Evolutionary conservation across 2,797 vertebrate species (phyloP).

Genomic region (Lacerta agilis): DNA sequence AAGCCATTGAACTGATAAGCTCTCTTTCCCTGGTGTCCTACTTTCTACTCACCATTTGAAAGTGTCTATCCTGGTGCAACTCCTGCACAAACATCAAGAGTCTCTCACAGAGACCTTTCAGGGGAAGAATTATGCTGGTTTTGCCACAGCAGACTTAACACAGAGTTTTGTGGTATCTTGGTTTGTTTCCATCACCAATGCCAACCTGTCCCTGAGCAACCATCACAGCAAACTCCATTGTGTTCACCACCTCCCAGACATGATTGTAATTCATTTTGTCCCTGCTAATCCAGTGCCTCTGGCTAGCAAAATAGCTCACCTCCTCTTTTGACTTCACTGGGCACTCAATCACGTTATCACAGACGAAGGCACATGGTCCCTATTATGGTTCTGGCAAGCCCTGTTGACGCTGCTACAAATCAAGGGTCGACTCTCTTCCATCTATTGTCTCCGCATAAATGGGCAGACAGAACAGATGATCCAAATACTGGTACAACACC

Average conservation of each 20-base stretch:
- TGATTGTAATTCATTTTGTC: background rate
- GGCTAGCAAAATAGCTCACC: background rate
- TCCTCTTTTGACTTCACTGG: background rate
- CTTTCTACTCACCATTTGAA: background rate
- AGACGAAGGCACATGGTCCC: background rate
- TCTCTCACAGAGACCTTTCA: background rate
- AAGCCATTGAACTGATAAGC: background rate
- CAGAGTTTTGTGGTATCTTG: background rate
- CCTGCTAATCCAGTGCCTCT: background rate
- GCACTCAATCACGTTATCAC: background rate
- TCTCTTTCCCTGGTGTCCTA: background rate
- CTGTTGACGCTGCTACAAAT: background rate
- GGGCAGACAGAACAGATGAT: background rate
- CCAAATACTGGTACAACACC: background rate
- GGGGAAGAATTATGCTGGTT: background rate
- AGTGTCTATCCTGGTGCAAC: background rate
- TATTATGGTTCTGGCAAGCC: background rate
- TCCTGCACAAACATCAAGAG: background rate
- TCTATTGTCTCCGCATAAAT: background rate
- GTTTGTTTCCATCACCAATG: background rate
- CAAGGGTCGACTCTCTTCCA: background rate
- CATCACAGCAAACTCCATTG: background rate
- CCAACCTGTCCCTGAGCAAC: background rate
- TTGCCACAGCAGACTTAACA: background rate
- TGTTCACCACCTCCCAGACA: background rate